Percentiles rank a stretch among this genome's conserved stretches.
Evolutionary conservation across 1,140 invertebrate genomes (phyloP).

Genomic region (Aphis gossypii): DNA sequence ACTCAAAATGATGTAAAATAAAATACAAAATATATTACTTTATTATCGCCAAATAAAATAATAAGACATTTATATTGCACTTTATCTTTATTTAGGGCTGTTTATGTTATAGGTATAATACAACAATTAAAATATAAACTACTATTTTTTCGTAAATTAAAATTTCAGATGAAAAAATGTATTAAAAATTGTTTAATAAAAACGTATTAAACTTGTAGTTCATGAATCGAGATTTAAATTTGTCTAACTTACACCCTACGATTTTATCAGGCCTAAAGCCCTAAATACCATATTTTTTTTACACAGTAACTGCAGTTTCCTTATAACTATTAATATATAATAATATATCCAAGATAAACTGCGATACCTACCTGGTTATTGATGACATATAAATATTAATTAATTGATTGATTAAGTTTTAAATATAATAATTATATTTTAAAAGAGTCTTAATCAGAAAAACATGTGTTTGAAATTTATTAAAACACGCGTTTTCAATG

Average conservation of each 20-base stretch:
- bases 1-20: neutral
- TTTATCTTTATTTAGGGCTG: too few species aligned
- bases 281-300: neutral
- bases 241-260: neutral
- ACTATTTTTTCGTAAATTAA: too few species aligned
- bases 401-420: neutral
- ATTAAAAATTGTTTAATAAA: neutral
- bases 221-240: neutral
- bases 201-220: neutral
- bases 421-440: neutral
- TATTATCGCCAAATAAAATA: neutral
- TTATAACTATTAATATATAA: too few species aligned
- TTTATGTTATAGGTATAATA: too few species aligned
- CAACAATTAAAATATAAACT: too few species aligned
- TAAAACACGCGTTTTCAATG: neutral
- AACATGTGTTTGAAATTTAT: neutral
- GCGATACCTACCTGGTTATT: neutral
- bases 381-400: neutral
- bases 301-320: too few species aligned
- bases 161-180: neutral
- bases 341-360: too few species aligned
- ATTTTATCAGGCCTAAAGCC: neutral
- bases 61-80: neutral
- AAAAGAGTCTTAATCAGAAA: neutral
- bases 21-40: neutral